phyloP scores from a whole-genome alignment of 2,888 invertebrate genomes.

The Alloplasta piceator region DNA sequence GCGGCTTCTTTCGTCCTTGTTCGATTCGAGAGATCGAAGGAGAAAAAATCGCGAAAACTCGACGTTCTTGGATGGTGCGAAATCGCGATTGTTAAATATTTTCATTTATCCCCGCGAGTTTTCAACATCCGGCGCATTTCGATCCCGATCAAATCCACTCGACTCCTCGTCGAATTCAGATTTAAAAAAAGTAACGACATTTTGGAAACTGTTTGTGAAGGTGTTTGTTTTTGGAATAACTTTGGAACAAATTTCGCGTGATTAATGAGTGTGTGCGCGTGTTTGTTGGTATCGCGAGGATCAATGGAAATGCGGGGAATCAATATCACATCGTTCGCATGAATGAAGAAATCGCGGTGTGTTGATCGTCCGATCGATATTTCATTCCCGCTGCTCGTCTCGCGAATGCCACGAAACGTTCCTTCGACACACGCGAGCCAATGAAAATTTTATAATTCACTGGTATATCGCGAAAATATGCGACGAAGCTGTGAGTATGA shows the following conservation, averaged over 20 bases:
- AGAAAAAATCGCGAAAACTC: not conserved
- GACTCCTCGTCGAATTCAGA: not conserved
- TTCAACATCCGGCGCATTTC: not conserved
- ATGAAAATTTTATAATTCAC: constrained; percentile 39
- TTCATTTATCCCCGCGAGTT: no score
- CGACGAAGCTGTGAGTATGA: constrained; percentile 21
- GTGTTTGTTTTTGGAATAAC: not conserved
- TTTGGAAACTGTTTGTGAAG: not conserved
- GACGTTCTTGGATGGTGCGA: no score
- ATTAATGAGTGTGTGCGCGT: not conserved
- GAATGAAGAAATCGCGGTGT: not conserved
- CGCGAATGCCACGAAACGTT: constrained; percentile 1
- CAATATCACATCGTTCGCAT: constrained; percentile 19
- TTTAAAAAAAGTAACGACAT: not conserved
- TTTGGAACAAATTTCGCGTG: constrained; percentile 6
- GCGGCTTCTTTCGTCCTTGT: constrained; percentile 5
- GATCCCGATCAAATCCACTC: no score
- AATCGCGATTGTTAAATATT: no score
- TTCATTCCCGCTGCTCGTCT: no score
- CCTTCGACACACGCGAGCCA: not conserved
- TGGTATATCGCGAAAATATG: constrained; percentile 4
- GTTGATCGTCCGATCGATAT: no score
- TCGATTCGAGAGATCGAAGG: not conserved
- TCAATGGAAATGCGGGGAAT: constrained; percentile 34
- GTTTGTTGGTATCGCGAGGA: constrained; percentile 4